phyloP scores from a whole-genome alignment of 1,140 invertebrate genomes.

The Tetramorium simillimum region DNA sequence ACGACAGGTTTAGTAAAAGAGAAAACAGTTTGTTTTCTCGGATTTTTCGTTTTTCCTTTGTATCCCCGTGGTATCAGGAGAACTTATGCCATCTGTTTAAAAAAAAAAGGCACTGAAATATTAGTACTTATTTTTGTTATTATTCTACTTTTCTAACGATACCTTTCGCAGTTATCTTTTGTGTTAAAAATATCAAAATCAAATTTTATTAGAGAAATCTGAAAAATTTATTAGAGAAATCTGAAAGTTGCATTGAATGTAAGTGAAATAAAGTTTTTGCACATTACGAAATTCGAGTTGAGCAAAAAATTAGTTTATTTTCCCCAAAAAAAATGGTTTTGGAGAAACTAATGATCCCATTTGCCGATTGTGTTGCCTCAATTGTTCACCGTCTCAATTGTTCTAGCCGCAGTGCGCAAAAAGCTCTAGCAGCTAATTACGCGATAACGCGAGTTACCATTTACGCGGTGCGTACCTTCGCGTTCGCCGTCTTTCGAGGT shows the following conservation, averaged over 20 bases:
- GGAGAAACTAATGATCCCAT: slow-evolving; percentile 1
- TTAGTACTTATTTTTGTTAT: background rate
- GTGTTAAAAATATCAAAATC: background rate
- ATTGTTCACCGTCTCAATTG: slow-evolving; percentile 30
- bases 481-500: slow-evolving; percentile 15
- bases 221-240: background rate
- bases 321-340: background rate
- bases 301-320: background rate
- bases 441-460: slow-evolving; percentile 24
- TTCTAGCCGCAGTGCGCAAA: background rate
- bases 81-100: background rate
- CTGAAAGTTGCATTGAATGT: background rate
- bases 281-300: background rate
- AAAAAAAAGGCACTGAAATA: background rate
- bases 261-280: background rate
- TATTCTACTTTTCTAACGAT: background rate
- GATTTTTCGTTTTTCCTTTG: background rate
- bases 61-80: background rate
- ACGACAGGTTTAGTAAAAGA: slow-evolving; percentile 26
- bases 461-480: slow-evolving; percentile 23
- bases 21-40: slow-evolving; percentile 27
- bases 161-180: background rate
- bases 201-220: background rate
- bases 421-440: slow-evolving; percentile 30
- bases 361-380: background rate